Base-by-base conservation (phyloP, 1,140 invertebrate species). In the Diorhabda sublineata region DNA sequence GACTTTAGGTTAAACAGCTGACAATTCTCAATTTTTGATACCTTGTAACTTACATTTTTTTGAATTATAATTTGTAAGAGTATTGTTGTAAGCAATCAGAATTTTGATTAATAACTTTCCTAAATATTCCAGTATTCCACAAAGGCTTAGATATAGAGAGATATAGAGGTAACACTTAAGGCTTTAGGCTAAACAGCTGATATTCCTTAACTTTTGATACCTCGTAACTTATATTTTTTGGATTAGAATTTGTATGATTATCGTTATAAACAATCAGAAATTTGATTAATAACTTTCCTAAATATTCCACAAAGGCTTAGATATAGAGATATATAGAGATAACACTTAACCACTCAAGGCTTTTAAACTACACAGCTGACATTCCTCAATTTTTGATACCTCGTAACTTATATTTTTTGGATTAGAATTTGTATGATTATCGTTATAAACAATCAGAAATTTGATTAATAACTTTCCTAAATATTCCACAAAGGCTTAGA, bases 81-180 rank as follows among this genome's bases (percentile, higher is more conserved):
- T 62, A 0, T 26, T 26, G 26, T 26, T 26, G 1, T 26, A 26
- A 26, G 26, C 26, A 26, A 26, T 26, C 26, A 26, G 26, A 26
- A 26, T 0, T 26, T 26, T 26, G 26, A 26, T 26, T 26, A 26
- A 26, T 26, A 26, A 26, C 26, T 64, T 58, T 71, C 61, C 11
- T 45, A 89, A n/a, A n/a, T n/a, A n/a, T n/a, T n/a, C n/a, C n/a
- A 87, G 78, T 84, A 7, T 87, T 88, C 65, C 83, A 86, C 26
- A 85, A 85, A 67, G 87, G 86, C 5, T 71, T 86, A n/a, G 82
- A 86, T 9, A 81, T 83, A 73, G 77, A 82, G 60, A 81, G 87
- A 65, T 81, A 85, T 68, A 81, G 83, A 65, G 26, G 1, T 26
- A 26, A 26, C 26, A 26, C 26, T 26, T 26, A 26, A 1, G 26